Evolutionary conservation across 1,140 invertebrate species (phyloP).

Genomic region (Zaprionus vittiger): DNA sequence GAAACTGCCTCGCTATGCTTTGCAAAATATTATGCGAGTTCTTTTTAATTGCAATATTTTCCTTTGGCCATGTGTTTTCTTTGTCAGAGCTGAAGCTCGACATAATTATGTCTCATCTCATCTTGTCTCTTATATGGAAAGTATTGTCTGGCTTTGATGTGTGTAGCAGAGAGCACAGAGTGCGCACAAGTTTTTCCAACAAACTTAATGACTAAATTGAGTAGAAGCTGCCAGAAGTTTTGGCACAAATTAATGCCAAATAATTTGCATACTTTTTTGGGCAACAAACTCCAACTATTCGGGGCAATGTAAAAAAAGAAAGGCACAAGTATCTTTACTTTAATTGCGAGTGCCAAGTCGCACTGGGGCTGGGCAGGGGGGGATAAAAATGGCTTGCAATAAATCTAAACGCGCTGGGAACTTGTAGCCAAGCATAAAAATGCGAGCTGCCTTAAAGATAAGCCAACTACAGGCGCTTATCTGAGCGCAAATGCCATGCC

Average conservation of each 20-base stretch:
- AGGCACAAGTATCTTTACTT: slow-evolving; percentile 38
- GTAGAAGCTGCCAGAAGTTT: slow-evolving; percentile 56
- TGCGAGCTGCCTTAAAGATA: slow-evolving; percentile 73
- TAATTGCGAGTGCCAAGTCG: slow-evolving; percentile 52
- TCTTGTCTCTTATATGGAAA: background rate
- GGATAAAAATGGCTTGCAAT: slow-evolving; percentile 54
- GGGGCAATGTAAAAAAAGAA: background rate
- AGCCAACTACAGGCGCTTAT: slow-evolving; percentile 77
- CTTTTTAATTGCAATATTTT: slow-evolving; percentile 40
- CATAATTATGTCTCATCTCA: slow-evolving; percentile 64
- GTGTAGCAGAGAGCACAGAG: background rate
- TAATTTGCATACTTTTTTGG: slow-evolving; percentile 70
- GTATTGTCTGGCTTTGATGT: slow-evolving; percentile 36
- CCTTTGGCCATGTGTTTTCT: background rate
- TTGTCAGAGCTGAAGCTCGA: slow-evolving; percentile 47
- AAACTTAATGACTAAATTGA: slow-evolving; percentile 70
- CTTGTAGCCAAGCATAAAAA: slow-evolving; percentile 37
- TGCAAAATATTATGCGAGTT: slow-evolving; percentile 43
- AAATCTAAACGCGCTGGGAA: slow-evolving; percentile 47
- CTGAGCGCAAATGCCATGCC: slow-evolving; percentile 72
- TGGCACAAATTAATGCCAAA: slow-evolving; percentile 66
- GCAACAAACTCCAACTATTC: slow-evolving; percentile 38
- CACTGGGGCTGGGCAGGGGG: background rate
- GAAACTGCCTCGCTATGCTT: slow-evolving; percentile 50
- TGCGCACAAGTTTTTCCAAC: slow-evolving; percentile 52